A percentile compares a stretch with the other conserved stretches of the same genome.
Evolutionary conservation across 2,797 vertebrate genomes (phyloP).

Genomic region (Synaphobranchus kaupii): DNA sequence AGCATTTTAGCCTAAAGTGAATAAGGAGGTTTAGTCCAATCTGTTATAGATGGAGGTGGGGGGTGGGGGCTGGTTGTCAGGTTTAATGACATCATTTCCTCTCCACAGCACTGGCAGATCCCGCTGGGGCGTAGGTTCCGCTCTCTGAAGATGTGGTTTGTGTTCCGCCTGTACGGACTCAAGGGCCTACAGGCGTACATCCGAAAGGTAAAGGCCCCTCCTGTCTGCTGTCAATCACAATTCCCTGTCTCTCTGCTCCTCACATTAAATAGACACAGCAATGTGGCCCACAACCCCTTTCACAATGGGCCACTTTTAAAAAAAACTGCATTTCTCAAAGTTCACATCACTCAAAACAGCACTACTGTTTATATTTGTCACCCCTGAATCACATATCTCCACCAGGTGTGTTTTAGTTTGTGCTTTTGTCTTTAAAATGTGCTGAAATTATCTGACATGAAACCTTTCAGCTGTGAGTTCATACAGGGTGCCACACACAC

Average conservation of each 20-base stretch:
- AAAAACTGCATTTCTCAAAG: not conserved
- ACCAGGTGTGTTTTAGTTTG: not conserved
- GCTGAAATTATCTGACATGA: not conserved
- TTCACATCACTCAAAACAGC: not conserved
- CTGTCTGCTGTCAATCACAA: not conserved
- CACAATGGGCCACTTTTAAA: too few relatives aligned
- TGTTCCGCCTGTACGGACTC: constrained; percentile 89
- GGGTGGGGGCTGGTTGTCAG: not conserved
- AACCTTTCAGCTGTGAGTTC: too few relatives aligned
- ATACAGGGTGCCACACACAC: not conserved
- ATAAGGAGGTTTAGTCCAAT: not conserved
- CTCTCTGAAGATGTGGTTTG: constrained; percentile 96
- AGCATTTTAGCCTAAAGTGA: not conserved
- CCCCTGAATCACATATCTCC: not conserved
- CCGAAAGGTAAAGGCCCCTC: constrained; percentile 81
- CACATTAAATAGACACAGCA: not conserved
- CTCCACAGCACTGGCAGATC: constrained; percentile 92
- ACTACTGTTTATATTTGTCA: not conserved
- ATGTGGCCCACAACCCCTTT: not conserved
- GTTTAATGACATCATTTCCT: constrained; percentile 29
- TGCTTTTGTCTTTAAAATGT: not conserved
- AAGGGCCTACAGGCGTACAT: constrained; percentile 87
- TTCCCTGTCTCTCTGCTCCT: not conserved
- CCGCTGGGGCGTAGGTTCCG: constrained; percentile 93
- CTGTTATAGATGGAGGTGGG: not conserved